Evolutionary conservation across 2,888 invertebrate species (phyloP), one percentile per base, ranked within the genome.

Genomic region (Torymus texanus): DNA sequence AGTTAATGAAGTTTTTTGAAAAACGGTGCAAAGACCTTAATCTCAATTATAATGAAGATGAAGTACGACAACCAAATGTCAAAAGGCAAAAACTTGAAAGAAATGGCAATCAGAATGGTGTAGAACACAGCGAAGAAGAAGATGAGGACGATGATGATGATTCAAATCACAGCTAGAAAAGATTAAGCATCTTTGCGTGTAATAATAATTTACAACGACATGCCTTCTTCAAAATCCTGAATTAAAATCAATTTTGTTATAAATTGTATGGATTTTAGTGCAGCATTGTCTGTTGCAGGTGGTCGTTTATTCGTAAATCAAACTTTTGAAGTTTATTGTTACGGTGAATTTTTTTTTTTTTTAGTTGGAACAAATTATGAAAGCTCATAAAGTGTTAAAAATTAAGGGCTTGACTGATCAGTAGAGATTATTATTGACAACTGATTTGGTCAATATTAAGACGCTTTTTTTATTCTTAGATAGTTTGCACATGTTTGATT

Each of bases 11-110:
- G 84, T 95, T 93, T 89, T 94, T 96, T 81, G 93, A 93, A 84
- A 94, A 94, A 84, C 93, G 94, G 58, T 95, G 95, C 88, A 91
- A 92, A 82, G 95, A 96, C 78, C 88, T 95, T 16, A 92, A 93
- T 56, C 90, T 96, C 85, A 91, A 83, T 88, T 90, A 86, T 84
- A 88, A 83, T 84, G 91, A 84, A 87, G 91, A 87, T 0, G 83
- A 89, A 3, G 89, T 92, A 1, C 90, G 92, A 1, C 91, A 91
- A 76, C 89, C 91, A 13, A 85, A 89, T 10, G 84, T 86, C 65
- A 84, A 90, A 74, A 88, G 88, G 56, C 81, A 84, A 16, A 88
- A 87, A 81, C 71, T 87, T 11, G 84, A 86, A 5, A 85, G 83
- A 13, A 84, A 83, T 77, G 83, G 91, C 2, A 90, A 93, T 0